Base-by-base conservation (phyloP, 2,888 invertebrate species). In the Ichneumoninae sp. region DNA sequence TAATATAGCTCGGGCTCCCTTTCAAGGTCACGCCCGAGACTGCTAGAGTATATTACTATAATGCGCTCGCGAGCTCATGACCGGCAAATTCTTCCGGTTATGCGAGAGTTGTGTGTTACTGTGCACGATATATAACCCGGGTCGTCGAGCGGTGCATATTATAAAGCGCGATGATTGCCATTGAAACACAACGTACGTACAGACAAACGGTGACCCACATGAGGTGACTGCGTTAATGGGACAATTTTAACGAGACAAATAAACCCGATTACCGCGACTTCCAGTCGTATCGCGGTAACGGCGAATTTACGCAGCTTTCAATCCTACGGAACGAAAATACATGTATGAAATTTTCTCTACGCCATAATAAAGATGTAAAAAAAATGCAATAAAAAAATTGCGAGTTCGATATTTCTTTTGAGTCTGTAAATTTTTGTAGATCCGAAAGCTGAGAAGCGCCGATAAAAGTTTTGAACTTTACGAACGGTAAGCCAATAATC, bases 31-130 rank as follows among this genome's bases (percentile, higher is more conserved):
- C 68, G 10, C 30, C 73, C 50, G 60, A 73, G 71, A 71, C 47
- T 47, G 71, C 60, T 36, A 82, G 69, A 44, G 70, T 70, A 71
- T 40, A 71, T 40, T 68, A 65, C 47, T 63, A 19, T 50, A 78
- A 60, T 73, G 47, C 66, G 68, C 73, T 85, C 83, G 77, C 74
- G 83, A 60, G 66, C 73, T 74, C 82, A 80, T 74, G 63, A 83
- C 63, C 78, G 74, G 63, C 81, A 22, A 81, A 77, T 81, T 84
- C 84, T 81, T 84, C 81, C 77, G 84, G 84, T 81, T 81, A 77
- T 85, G 80, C 75, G 65, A 81, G 63, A 63, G 69, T 74, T 73
- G 63, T 52, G 65, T 44, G 47, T 76, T 77, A n/a, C 57, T 19
- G 57, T 36, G 19, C 22, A 22, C 78, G 63, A 33, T 33, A 54